Evolutionary conservation across 2,113 vertebrate species (phyloP).

Genomic region (Lucifuga dentata): DNA sequence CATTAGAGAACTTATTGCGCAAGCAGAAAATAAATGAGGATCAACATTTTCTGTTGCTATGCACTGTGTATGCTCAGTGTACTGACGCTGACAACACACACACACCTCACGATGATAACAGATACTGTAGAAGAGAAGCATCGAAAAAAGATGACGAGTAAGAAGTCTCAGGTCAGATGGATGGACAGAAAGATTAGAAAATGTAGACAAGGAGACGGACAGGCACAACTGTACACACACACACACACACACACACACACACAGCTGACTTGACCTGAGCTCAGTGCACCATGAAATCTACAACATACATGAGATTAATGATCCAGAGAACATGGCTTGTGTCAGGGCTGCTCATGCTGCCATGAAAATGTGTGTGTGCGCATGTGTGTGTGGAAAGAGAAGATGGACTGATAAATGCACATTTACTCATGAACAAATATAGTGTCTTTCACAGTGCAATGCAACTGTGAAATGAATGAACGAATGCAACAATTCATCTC

Average conservation of each 20-base stretch:
- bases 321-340: slow-evolving; percentile 60
- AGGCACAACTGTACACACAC: slow-evolving; percentile 9
- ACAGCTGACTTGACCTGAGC: slow-evolving; percentile 28
- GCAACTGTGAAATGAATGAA: too few species aligned
- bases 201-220: slow-evolving; percentile 27
- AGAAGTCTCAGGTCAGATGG: slow-evolving; percentile 61
- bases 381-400: slow-evolving; percentile 18
- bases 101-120: slow-evolving; percentile 28
- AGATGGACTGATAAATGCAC: slow-evolving; percentile 12
- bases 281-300: slow-evolving; percentile 52
- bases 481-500: too few species aligned
- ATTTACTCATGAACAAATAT: neutral
- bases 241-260: neutral
- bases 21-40: slow-evolving; percentile 68
- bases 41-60: slow-evolving; percentile 60
- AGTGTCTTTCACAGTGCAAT: neutral
- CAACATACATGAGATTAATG: slow-evolving; percentile 54
- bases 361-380: slow-evolving; percentile 39
- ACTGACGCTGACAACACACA: slow-evolving; percentile 54
- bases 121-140: slow-evolving; percentile 40
- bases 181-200: slow-evolving; percentile 44
- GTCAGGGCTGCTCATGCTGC: slow-evolving; percentile 48
- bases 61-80: slow-evolving; percentile 20
- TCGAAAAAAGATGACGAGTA: slow-evolving; percentile 56
- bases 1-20: slow-evolving; percentile 65